Percentiles rank a stretch among this genome's conserved stretches.
Conservation (phyloP, 2,888 invertebrate genomes). For the Nomada flava region DNA sequence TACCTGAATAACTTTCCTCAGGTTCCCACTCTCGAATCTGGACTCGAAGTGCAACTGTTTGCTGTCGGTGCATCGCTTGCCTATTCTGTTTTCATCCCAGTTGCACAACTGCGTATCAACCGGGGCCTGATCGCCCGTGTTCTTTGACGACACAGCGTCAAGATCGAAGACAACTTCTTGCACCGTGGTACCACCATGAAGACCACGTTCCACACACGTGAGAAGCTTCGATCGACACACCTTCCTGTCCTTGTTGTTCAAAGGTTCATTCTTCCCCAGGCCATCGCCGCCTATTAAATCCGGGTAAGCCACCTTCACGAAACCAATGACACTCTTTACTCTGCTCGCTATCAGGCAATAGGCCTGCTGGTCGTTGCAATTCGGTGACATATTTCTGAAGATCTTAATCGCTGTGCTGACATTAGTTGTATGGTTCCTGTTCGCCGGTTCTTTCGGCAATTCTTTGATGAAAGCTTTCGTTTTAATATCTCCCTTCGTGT, state of each 20-base stretch:
- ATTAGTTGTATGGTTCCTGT: conserved; percentile 12
- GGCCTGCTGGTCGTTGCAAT: conserved; percentile 76
- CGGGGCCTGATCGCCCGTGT: conserved; percentile 34
- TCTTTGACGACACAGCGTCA: conserved; percentile 85
- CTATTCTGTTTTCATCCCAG: conserved; percentile 75
- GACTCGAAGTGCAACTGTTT: conserved; percentile 90
- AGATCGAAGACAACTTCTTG: conserved; percentile 90
- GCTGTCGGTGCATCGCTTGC: conserved; percentile 73
- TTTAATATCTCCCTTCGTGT: conserved; percentile 25
- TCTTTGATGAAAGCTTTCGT: conserved; percentile 40
- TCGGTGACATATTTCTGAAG: conserved; percentile 53
- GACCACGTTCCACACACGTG: conserved; percentile 88
- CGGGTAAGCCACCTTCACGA: conserved; percentile 91
- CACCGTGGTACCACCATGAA: conserved; percentile 87
- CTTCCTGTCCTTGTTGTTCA: conserved; percentile 86
- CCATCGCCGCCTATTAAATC: conserved; percentile 88
- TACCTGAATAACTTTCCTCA: conserved; percentile 93
- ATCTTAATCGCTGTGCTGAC: conserved; percentile 54
- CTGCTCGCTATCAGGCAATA: conserved; percentile 86
- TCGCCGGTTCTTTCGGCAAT: conserved; percentile 14
- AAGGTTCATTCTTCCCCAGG: conserved; percentile 86
- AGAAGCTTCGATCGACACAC: conserved; percentile 87
- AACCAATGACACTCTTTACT: conserved; percentile 88
- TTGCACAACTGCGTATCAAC: conserved; percentile 70
- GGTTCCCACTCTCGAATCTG: conserved; percentile 94